phyloP scores from a whole-genome alignment of 1,140 invertebrate species.

The Penaeus japonicus region DNA sequence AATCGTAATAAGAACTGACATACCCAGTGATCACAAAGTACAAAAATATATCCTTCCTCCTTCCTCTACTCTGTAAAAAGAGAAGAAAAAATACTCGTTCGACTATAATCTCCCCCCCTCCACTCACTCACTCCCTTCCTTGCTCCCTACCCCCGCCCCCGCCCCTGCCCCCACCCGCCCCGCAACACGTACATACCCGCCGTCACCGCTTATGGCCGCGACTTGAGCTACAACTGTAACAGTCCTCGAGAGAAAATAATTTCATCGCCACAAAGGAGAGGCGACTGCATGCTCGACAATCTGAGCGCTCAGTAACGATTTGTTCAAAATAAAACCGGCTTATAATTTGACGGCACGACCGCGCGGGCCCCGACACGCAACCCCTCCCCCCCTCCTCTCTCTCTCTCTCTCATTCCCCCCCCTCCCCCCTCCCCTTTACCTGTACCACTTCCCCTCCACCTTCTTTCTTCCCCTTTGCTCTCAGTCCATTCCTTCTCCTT shows the following conservation, averaged over 20 bases:
- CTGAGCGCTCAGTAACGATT: background rate
- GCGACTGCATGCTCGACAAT: background rate
- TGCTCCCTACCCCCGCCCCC: background rate
- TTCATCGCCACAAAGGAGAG: too few species aligned
- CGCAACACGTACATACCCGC: background rate
- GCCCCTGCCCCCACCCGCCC: background rate
- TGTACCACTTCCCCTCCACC: background rate
- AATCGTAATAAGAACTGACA: too few species aligned
- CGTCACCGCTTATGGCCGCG: background rate
- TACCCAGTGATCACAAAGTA: too few species aligned
- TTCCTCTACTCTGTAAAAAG: too few species aligned
- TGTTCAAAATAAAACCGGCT: conserved; percentile 2
- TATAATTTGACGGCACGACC: background rate
- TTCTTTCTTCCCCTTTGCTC: background rate
- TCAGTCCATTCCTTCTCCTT: background rate
- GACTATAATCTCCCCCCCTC: background rate
- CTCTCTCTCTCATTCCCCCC: background rate
- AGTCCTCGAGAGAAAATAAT: too few species aligned
- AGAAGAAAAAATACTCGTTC: too few species aligned
- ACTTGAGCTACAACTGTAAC: background rate
- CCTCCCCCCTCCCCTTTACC: background rate
- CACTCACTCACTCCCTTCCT: background rate
- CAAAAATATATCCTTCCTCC: too few species aligned
- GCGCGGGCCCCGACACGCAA: background rate
- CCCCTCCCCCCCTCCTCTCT: background rate